Conservation (phyloP, 2,113 vertebrate species). For the Carassius auratus region DNA sequence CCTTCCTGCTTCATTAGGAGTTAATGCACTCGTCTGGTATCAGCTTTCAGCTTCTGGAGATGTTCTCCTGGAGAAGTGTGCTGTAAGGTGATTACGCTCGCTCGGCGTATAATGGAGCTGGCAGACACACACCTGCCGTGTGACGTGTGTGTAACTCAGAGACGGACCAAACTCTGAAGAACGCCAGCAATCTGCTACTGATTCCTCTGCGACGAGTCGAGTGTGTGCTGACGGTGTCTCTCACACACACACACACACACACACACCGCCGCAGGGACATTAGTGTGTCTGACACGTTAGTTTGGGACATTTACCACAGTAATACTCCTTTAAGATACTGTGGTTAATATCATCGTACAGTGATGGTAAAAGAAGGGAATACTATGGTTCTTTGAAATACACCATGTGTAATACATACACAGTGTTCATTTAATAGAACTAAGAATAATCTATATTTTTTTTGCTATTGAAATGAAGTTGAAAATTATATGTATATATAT, state of each 20-base stretch:
- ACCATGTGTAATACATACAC: too few relatives aligned
- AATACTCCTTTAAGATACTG: not conserved
- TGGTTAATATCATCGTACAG: not conserved
- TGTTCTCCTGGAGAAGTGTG: constrained; percentile 1
- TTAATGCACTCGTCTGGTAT: constrained; percentile 55
- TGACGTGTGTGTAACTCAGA: constrained; percentile 55
- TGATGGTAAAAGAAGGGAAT: not conserved
- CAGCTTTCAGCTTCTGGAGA: constrained; percentile 38
- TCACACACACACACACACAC: not conserved
- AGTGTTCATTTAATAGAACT: too few relatives aligned
- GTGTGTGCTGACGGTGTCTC: not conserved
- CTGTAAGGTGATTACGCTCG: constrained; percentile 53
- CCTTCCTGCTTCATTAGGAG: constrained; percentile 40
- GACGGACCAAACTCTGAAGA: constrained; percentile 57
- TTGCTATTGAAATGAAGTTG: too few relatives aligned
- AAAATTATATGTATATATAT: too few relatives aligned
- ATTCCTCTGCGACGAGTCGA: constrained; percentile 26
- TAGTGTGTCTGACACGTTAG: too few relatives aligned
- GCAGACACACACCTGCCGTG: constrained; percentile 59
- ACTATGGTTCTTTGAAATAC: not conserved
- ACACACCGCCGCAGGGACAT: not conserved
- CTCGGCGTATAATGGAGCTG: constrained; percentile 54
- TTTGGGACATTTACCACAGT: not conserved
- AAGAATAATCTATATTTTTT: too few relatives aligned
- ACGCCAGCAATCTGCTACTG: constrained; percentile 49